A percentile compares a stretch with the other conserved stretches of the same genome.
Conservation (phyloP, 1,140 invertebrate species). For the Drosophila cardini region DNA sequence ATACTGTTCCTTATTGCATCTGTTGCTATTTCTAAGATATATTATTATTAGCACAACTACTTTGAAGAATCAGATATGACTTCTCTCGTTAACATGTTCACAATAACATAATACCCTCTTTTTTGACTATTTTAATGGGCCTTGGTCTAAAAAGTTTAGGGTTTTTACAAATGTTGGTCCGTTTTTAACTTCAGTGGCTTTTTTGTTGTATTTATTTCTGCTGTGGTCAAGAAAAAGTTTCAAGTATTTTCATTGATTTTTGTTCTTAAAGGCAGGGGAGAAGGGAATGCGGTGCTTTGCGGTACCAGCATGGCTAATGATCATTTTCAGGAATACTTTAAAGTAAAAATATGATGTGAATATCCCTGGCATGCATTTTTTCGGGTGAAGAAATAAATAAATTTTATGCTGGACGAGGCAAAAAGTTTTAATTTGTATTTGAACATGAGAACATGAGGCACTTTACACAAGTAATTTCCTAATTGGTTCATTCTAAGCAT, state of each 20-base stretch:
- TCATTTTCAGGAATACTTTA: conserved; percentile 9
- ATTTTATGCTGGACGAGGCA: neutral
- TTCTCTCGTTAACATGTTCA: no score
- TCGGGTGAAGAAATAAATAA: neutral
- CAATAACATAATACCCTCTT: neutral
- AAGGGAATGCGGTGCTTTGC: neutral
- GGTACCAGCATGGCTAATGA: conserved; percentile 35
- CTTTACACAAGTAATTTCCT: conserved; percentile 73
- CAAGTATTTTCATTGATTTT: conserved; percentile 53
- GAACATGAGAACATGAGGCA: conserved; percentile 38
- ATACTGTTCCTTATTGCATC: no score
- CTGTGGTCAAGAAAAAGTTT: conserved; percentile 33
- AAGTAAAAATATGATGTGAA: conserved; percentile 32
- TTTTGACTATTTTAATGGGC: neutral
- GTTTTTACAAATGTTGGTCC: neutral
- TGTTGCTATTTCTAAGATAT: no score
- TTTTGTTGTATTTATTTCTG: neutral
- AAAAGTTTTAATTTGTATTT: conserved; percentile 43
- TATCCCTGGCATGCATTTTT: conserved; percentile 21
- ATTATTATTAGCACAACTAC: no score
- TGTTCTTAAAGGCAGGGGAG: neutral
- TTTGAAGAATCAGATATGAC: no score
- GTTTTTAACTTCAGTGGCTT: neutral
- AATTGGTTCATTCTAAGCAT: conserved; percentile 63
- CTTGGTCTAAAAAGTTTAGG: neutral